Percentiles rank a stretch among this genome's conserved stretches.
Evolutionary conservation across 2,888 invertebrate species (phyloP).

Genomic region (Drosophila seclusa): DNA sequence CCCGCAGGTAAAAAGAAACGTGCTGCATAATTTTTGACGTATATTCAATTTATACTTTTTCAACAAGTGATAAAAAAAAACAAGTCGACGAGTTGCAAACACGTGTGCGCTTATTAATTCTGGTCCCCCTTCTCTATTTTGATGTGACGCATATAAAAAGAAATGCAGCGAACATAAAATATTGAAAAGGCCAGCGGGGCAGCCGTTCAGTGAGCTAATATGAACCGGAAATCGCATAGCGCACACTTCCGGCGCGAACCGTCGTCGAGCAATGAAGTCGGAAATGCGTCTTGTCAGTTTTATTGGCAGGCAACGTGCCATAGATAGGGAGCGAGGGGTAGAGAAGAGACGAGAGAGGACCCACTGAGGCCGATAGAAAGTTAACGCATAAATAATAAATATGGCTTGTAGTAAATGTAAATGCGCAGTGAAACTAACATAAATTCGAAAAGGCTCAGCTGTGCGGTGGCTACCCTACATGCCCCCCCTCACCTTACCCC

Average conservation of each 20-base stretch:
- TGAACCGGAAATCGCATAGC: conserved; percentile 52
- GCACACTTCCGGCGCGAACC: conserved; percentile 40
- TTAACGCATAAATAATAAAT: conserved; percentile 72
- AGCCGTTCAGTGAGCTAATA: conserved; percentile 49
- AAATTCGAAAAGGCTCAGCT: conserved; percentile 70
- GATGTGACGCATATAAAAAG: conserved; percentile 23
- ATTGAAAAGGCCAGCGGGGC: conserved; percentile 33
- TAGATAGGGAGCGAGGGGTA: background rate
- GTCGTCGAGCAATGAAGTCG: conserved; percentile 22
- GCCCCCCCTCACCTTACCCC: background rate
- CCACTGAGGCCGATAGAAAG: conserved; percentile 9
- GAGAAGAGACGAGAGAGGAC: background rate
- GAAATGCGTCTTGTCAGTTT: conserved; percentile 68
- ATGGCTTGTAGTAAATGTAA: conserved; percentile 76
- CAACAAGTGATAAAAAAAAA: conserved; percentile 53
- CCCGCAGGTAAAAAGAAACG: conserved; percentile 7
- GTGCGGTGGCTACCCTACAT: conserved; percentile 22
- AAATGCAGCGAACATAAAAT: conserved; percentile 58
- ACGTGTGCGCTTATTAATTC: conserved; percentile 56
- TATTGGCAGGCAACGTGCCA: conserved; percentile 43
- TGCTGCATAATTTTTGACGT: conserved; percentile 69
- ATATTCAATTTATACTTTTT: conserved; percentile 71
- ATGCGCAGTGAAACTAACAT: conserved; percentile 69
- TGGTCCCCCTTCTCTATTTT: conserved; percentile 1
- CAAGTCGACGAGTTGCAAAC: conserved; percentile 29